Evolutionary conservation across 2,888 invertebrate genomes (phyloP).

Genomic region (Apamea monoglypha): DNA sequence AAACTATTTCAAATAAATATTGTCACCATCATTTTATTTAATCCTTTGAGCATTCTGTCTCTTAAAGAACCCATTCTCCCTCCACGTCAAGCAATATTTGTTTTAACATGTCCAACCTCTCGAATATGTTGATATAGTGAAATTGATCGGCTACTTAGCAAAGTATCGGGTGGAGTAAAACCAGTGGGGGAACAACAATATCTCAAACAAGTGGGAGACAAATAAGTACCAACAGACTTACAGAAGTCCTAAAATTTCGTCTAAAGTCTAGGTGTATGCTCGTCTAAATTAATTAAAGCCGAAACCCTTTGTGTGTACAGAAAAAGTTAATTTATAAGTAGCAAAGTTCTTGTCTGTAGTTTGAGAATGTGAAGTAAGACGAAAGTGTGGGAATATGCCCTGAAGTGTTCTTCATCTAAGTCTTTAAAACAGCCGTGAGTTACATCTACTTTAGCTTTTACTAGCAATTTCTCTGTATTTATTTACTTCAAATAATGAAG

Average conservation of each 20-base stretch:
- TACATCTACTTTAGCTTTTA: not conserved
- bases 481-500: not conserved
- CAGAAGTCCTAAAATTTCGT: slow-evolving; percentile 18
- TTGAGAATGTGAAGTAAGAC: not conserved
- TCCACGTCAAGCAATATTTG: slow-evolving; percentile 19
- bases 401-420: slow-evolving; percentile 9
- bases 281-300: slow-evolving; percentile 24
- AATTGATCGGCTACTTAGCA: slow-evolving; percentile 40
- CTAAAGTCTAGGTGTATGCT: not conserved
- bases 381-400: slow-evolving; percentile 8
- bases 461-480: not conserved
- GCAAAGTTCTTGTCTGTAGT: slow-evolving; percentile 16
- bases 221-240: slow-evolving; percentile 10
- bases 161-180: slow-evolving; percentile 41
- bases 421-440: not conserved
- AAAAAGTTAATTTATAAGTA: slow-evolving; percentile 27
- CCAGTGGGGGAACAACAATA: slow-evolving; percentile 13
- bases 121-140: slow-evolving; percentile 42
- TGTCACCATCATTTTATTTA: not conserved
- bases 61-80: not conserved
- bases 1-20: not conserved
- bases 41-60: not conserved
- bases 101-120: slow-evolving; percentile 31
- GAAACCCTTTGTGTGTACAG: slow-evolving; percentile 14
- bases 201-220: slow-evolving; percentile 4